Evolutionary conservation across 2,888 invertebrate genomes (phyloP).

Genomic region (Plebejus argus): DNA sequence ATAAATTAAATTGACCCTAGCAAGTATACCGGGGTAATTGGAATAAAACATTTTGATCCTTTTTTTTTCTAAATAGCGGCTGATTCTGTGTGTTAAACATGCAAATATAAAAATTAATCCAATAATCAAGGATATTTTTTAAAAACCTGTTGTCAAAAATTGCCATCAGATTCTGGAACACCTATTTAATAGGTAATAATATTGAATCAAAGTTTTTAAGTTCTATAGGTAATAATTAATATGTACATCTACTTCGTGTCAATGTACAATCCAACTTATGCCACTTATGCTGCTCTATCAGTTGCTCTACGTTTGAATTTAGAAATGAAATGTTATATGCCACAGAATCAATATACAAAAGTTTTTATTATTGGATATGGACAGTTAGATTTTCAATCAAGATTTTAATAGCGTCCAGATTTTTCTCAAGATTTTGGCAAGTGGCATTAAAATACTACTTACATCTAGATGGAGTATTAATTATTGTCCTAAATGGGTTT

Average conservation of each 20-base stretch:
- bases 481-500: constrained; percentile 39
- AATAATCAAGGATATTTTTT: no score
- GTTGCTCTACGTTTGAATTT: not conserved
- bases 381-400: not conserved
- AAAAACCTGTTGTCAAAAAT: no score
- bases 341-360: not conserved
- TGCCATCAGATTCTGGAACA: no score
- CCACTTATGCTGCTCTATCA: not conserved
- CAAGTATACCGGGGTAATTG: no score
- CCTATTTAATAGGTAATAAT: no score
- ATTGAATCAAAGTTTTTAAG: no score
- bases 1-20: no score
- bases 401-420: not conserved
- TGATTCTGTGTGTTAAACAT: no score
- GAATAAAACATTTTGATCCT: no score
- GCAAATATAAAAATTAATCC: no score
- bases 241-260: not conserved
- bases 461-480: constrained; percentile 10
- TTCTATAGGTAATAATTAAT: no score
- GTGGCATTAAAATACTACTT: not conserved
- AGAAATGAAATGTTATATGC: not conserved
- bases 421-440: not conserved
- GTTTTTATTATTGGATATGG: not conserved
- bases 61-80: no score
- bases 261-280: not conserved